Evolutionary conservation across 2,113 vertebrate genomes (phyloP).

Genomic region (Syngnathoides biaculeatus): DNA sequence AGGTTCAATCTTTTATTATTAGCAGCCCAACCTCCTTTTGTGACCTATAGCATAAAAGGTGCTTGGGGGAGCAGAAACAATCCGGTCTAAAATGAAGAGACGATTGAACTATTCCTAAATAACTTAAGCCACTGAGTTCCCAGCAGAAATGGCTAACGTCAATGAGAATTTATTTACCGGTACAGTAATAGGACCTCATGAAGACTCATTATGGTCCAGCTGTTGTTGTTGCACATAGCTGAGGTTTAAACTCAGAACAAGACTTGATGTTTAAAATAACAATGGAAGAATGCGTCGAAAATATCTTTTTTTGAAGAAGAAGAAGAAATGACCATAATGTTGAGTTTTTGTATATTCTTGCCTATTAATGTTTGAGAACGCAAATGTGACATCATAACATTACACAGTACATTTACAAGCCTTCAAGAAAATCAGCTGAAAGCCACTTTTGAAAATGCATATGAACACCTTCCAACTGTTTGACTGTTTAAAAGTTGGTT

Average conservation of each 20-base stretch:
- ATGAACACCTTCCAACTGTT: no score
- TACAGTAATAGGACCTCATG: conserved; percentile 4
- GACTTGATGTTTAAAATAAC: not conserved
- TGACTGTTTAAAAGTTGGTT: no score
- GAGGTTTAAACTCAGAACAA: not conserved
- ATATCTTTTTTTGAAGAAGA: no score
- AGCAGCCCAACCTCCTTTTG: conserved; percentile 16
- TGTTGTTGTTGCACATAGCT: not conserved
- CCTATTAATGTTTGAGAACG: no score
- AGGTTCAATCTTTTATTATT: conserved; percentile 31
- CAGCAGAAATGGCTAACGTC: conserved; percentile 10
- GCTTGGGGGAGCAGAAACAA: conserved; percentile 35
- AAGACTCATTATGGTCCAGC: conserved; percentile 7
- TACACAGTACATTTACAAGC: no score
- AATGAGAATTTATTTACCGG: conserved; percentile 16
- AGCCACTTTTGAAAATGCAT: no score
- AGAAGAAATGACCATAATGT: not conserved
- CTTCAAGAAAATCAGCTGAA: no score
- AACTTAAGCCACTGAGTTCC: not conserved
- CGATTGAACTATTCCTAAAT: conserved; percentile 39
- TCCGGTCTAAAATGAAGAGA: conserved; percentile 40
- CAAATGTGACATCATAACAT: no score
- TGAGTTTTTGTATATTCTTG: no score
- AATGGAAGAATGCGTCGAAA: not conserved
- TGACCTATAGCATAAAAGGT: conserved; percentile 47